A percentile compares a stretch with the other conserved stretches of the same genome.
Evolutionary conservation across 1,140 invertebrate species (phyloP).

Genomic region (Daktulosphaira vitifoliae): DNA sequence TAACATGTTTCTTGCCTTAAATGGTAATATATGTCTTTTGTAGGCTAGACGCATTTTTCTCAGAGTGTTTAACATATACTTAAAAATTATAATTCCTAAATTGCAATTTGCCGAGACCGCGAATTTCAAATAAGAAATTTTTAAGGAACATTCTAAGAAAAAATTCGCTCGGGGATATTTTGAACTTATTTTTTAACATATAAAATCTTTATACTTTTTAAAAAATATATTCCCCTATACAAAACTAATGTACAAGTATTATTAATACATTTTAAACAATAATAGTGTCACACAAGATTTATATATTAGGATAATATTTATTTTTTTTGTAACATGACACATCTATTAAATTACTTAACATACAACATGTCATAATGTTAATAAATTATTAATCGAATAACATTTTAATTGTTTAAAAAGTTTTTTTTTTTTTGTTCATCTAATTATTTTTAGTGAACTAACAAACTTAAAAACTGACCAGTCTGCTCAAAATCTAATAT

Average conservation of each 20-base stretch:
- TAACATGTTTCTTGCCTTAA: conserved; percentile 5
- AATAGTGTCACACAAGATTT: conserved; percentile 6
- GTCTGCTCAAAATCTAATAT: conserved; percentile 21
- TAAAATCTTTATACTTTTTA: too few relatives aligned
- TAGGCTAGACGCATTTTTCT: conserved; percentile 4
- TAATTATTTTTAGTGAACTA: not conserved
- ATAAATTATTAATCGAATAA: conserved; percentile 26
- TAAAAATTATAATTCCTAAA: conserved; percentile 15
- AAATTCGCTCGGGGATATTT: not conserved
- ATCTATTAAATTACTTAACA: conserved; percentile 1
- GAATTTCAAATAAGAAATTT: conserved; percentile 29
- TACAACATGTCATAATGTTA: conserved; percentile 10
- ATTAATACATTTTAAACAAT: not conserved
- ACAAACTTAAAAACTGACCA: conserved; percentile 13
- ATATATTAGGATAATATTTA: conserved; percentile 29
- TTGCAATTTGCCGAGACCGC: conserved; percentile 18
- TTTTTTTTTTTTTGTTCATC: not conserved
- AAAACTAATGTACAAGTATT: too few relatives aligned
- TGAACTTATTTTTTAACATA: too few relatives aligned
- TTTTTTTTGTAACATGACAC: conserved; percentile 25
- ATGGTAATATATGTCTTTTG: conserved; percentile 17
- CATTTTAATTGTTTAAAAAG: conserved; percentile 2
- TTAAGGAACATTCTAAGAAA: conserved; percentile 26
- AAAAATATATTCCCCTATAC: too few relatives aligned
- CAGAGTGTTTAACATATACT: conserved; percentile 5